A percentile compares a stretch with the other conserved stretches of the same genome.
Conservation (phyloP, 2,113 vertebrate genomes). For the Hippocampus zosterae region DNA sequence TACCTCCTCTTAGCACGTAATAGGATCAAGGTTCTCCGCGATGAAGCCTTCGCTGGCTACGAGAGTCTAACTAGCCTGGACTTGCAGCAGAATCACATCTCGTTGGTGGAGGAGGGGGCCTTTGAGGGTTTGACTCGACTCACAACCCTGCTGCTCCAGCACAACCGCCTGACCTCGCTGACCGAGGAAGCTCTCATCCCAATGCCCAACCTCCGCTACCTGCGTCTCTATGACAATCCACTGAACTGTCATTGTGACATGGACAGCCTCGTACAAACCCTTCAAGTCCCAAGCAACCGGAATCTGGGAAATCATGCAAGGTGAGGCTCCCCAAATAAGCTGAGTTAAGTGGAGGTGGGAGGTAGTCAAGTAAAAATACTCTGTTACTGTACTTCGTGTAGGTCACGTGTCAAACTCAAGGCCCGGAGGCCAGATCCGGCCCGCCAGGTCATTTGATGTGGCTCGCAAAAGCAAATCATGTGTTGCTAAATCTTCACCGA, state of each 20-base stretch:
- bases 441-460: no score
- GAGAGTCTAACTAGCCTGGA: constrained; percentile 81
- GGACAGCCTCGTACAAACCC: constrained; percentile 83
- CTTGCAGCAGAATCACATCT: constrained; percentile 91
- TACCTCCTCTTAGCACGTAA: constrained; percentile 90
- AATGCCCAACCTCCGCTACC: constrained; percentile 77
- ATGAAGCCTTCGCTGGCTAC: constrained; percentile 52
- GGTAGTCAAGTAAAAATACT: background rate
- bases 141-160: constrained; percentile 88
- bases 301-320: constrained; percentile 89
- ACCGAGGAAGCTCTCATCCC: constrained; percentile 86
- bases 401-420: no score
- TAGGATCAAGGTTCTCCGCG: constrained; percentile 67
- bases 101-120: constrained; percentile 79
- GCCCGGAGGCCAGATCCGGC: no score
- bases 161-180: constrained; percentile 81
- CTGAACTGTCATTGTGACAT: constrained; percentile 86
- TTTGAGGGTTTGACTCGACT: constrained; percentile 84
- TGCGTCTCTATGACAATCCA: constrained; percentile 91
- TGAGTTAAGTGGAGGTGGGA: no score
- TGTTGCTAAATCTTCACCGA: no score
- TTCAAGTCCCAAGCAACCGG: constrained; percentile 88
- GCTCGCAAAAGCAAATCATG: no score
- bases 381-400: background rate
- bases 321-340: constrained; percentile 22